Conservation (phyloP, 2,113 vertebrate species). For the Vulpes vulpes region DNA sequence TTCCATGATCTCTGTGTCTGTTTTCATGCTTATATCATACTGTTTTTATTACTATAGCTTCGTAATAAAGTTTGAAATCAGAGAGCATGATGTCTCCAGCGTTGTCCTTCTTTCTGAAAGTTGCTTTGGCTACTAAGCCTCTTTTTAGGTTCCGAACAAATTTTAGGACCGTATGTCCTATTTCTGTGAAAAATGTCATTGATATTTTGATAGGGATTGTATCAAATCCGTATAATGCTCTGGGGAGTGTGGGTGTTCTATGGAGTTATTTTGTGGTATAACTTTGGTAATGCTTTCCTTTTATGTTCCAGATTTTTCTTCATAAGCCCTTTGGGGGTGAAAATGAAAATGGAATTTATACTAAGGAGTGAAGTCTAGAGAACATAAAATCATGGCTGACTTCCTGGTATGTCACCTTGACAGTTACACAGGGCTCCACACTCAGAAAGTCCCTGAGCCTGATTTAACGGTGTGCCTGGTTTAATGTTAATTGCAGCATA, state of each 20-base stretch:
- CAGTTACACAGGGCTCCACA: not conserved
- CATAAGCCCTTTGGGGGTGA: not conserved
- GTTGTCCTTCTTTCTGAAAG: not conserved
- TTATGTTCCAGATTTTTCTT: conserved; percentile 26
- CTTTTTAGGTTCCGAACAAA: not conserved
- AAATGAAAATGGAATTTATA: not conserved
- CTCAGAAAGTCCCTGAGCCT: not conserved
- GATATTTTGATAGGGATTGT: not conserved
- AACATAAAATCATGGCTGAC: not conserved
- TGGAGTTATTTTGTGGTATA: not conserved
- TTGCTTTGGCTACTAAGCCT: not conserved
- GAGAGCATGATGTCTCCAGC: not conserved
- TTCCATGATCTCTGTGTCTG: not conserved
- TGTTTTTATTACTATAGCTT: not conserved
- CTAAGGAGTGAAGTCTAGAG: not conserved
- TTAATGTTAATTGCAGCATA: not conserved
- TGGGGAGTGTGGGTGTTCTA: not conserved
- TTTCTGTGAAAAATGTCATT: not conserved
- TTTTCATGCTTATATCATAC: not conserved
- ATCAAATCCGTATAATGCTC: not conserved
- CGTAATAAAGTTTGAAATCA: not conserved
- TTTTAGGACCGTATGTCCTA: not conserved
- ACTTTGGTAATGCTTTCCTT: not conserved
- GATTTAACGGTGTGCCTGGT: not conserved
- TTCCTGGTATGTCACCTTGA: not conserved